Evolutionary conservation across 2,888 invertebrate genomes (phyloP), one percentile per base, ranked within the genome.

Genomic region (Pedicia rivosa): DNA sequence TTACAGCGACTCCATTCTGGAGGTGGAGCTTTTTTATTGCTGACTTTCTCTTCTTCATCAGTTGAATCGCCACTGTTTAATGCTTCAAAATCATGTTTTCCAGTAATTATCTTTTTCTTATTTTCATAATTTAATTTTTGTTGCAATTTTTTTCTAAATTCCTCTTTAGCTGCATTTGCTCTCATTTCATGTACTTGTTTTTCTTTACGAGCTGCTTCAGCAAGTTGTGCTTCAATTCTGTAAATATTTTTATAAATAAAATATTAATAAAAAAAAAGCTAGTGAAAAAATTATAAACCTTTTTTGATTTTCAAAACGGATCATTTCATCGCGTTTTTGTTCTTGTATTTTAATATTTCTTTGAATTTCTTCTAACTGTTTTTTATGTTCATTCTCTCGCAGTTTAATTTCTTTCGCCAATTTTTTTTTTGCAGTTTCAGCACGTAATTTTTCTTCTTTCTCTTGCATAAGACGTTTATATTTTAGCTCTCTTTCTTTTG

Each of bases 1-100:
- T 56, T 54, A 64, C 66, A 54, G 48, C 50, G 51, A 45, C 61
- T 57, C 67, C 67, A 68, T 19, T 41, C 39, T 9, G 66, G 65
- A 30, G 55, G 54, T 5, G 49, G 46, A 20, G 53, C 54, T 4
- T 56, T 48, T 43, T 54, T 53, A 42, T 50, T 50, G 24, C 48
- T 48, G 4, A 52, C 47, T 40, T 56, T 58, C 28, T 51, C 52
- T 42, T 62, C 62, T 29, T 63, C 63, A 42, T 62, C 62, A 6
- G 62, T 62, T 5, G 61, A 60, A 44, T 63, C 62, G 41, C 60
- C 60, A 38, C 59, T 60, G 42, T 56, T 53, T 40, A 63, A 41
- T 53, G 59, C 57, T 37, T 60, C 57, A 40, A 62, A 63, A n/a
- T 52, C 50, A 36, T 56, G 20, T 3, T 19, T n/a, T 13, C 20